Base-by-base conservation (phyloP, 2,888 invertebrate genomes). In the Heteromurus nitidus region DNA sequence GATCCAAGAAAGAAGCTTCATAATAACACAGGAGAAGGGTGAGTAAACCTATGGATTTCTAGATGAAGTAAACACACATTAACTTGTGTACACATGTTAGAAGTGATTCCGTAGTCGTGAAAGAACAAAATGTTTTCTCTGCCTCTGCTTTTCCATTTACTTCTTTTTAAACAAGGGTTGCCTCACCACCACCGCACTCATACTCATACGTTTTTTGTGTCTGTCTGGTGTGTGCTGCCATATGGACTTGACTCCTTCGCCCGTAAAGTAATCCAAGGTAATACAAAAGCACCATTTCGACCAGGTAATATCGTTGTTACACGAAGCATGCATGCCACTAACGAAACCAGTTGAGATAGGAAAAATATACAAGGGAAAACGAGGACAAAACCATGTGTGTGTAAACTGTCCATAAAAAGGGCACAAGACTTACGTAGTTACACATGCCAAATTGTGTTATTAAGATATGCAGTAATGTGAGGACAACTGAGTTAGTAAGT, bases 251-350 rank as follows among this genome's bases (percentile, higher is more conserved):
- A 47, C 26, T 55, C 26, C 1, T 55, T 26, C 26, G 3, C 18
- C 5, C 16, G 55, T 9, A 55, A 55, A 55, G n/a, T 55, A 55
- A 55, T 26, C 24, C 55, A 55, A 55, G 55, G 55, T n/a, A 47
- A 47, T 47, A n/a, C n/a, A 47, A 9, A 11, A 47, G 18, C 18
- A n/a, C 47, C n/a, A 47, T n/a, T 11, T 47, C 47, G 47, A 47
- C 47, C 47, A 47, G 47, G 47, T 47, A 47, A 36, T 36, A 36
- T 13, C 36, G 5, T 36, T 36, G 36, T 9, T 36, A 36, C 7
- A 36, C 13, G 36, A 9, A 36, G 13, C 36, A 36, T 36, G 13
- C 13, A 13, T 47, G 47, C 3, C 7, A 47, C 13, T 47, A 47
- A 11, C 36, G 13, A 36, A 36, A 36, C 13, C 36, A 9, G 13